A percentile compares a stretch with the other conserved stretches of the same genome.
phyloP scores from a whole-genome alignment of 2,113 vertebrate species.

The Pelvicachromis taeniatus region DNA sequence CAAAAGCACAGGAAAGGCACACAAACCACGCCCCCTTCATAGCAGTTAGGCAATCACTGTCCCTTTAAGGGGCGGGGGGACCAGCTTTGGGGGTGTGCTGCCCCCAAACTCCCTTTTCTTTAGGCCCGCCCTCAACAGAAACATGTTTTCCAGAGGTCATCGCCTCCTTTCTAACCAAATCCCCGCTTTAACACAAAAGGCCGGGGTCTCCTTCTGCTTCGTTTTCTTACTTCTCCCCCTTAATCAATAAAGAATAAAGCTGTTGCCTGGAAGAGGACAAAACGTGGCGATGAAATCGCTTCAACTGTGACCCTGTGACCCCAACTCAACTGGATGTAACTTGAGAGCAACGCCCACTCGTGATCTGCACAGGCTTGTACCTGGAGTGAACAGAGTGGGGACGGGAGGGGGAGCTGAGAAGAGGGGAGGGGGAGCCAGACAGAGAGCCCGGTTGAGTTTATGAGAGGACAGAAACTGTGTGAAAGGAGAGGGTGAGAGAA shows the following conservation, averaged over 20 bases:
- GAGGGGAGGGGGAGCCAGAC: background rate
- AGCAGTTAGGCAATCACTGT: slow-evolving; percentile 59
- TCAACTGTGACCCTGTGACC: background rate
- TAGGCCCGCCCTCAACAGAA: slow-evolving; percentile 16
- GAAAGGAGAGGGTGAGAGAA: background rate
- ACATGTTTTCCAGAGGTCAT: background rate
- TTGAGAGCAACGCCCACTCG: background rate
- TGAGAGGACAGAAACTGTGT: background rate
- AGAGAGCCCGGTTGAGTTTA: background rate
- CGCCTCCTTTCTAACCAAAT: background rate
- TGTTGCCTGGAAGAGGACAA: slow-evolving; percentile 8
- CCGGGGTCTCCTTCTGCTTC: background rate
- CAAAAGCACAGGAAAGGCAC: slow-evolving; percentile 62
- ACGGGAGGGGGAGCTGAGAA: background rate
- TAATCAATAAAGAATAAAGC: background rate
- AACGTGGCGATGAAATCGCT: background rate
- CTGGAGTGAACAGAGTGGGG: background rate
- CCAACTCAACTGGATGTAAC: background rate
- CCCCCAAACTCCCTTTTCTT: slow-evolving; percentile 23
- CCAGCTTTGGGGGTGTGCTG: background rate
- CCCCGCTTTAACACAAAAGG: background rate
- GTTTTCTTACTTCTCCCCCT: background rate
- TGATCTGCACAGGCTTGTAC: background rate
- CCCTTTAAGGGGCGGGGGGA: slow-evolving; percentile 49
- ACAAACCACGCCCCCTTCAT: slow-evolving; percentile 56